Conservation (phyloP, 2,797 vertebrate species). For the Limosa lapponica region DNA sequence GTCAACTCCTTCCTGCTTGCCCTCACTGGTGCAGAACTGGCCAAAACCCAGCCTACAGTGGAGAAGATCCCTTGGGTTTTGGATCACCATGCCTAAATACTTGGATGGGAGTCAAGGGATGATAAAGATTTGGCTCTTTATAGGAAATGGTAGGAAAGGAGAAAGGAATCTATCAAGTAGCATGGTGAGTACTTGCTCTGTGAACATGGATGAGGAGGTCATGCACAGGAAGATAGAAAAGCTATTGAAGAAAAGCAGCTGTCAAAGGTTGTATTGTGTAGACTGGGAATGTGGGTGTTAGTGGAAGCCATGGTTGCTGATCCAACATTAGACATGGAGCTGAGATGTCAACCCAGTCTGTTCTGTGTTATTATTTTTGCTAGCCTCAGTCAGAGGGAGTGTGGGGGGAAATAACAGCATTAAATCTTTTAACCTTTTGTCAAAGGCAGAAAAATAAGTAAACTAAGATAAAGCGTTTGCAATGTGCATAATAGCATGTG, state of each 20-base stretch:
- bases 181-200: background rate
- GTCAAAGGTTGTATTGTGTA: background rate
- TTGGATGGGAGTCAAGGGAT: background rate
- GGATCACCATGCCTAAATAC: background rate
- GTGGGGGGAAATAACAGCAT: background rate
- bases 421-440: background rate
- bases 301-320: background rate
- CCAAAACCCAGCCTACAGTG: background rate
- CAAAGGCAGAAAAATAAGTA: background rate
- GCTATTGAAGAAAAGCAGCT: background rate
- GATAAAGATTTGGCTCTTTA: background rate
- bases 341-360: background rate
- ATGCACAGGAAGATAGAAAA: background rate
- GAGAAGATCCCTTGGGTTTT: background rate
- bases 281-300: background rate
- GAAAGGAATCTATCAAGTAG: background rate
- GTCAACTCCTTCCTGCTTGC: background rate
- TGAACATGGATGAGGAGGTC: background rate
- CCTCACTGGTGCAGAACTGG: background rate
- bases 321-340: background rate
- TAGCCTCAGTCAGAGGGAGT: background rate
- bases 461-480: background rate
- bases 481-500: background rate
- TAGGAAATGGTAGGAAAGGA: rapidly evolving
- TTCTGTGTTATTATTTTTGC: background rate